Percentiles rank a stretch among this genome's conserved stretches.
phyloP scores from a whole-genome alignment of 1,140 invertebrate genomes.

The Cryptotermes secundus region DNA sequence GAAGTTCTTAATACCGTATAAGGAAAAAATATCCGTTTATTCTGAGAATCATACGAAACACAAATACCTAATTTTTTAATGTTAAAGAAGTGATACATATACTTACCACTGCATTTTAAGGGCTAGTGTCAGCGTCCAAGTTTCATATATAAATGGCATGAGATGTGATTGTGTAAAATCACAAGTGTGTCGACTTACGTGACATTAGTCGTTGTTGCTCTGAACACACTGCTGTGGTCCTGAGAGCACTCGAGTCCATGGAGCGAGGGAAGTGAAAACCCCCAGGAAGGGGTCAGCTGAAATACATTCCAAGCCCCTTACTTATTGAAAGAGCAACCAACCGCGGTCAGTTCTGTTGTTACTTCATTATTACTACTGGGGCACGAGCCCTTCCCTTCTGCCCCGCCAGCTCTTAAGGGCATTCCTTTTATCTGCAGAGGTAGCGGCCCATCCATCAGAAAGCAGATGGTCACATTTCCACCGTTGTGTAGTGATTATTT shows the following conservation, averaged over 20 bases:
- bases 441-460: neutral
- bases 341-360: conserved; percentile 8
- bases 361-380: neutral
- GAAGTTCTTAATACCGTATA: no score
- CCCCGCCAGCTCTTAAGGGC: neutral
- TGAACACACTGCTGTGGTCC: neutral
- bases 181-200: neutral
- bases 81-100: no score
- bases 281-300: neutral
- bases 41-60: no score
- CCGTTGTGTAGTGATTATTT: neutral
- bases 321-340: neutral
- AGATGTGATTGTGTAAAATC: no score
- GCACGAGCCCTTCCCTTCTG: neutral
- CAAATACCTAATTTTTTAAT: no score
- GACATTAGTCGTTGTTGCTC: neutral
- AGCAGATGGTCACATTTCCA: conserved; percentile 9
- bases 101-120: no score
- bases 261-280: neutral
- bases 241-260: neutral
- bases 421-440: neutral
- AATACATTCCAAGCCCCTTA: neutral
- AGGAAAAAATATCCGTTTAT: no score
- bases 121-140: no score
- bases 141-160: no score